Conservation (phyloP, 2,888 invertebrate genomes). For the Ceraclea dissimilis region DNA sequence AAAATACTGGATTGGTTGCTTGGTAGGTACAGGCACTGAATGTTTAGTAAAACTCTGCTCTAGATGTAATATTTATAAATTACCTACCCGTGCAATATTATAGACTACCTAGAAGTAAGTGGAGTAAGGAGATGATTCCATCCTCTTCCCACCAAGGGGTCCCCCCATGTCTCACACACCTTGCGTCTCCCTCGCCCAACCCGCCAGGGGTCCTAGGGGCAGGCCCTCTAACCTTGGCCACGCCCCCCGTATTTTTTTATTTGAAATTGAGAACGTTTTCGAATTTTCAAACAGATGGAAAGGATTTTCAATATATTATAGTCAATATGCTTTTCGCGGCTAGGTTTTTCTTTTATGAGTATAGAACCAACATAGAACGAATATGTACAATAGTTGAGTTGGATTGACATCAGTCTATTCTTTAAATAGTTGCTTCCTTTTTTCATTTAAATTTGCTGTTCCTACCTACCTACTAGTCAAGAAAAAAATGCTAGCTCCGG, state of each 20-base stretch:
- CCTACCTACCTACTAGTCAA: too few species aligned
- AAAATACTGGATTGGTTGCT: too few species aligned
- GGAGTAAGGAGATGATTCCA: background rate
- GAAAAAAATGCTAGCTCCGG: too few species aligned
- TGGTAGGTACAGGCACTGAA: too few species aligned
- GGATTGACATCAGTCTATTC: too few species aligned
- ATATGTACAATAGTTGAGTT: too few species aligned
- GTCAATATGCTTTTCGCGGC: background rate
- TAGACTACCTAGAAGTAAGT: background rate
- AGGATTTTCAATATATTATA: background rate
- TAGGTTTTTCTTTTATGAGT: background rate
- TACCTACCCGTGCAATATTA: background rate
- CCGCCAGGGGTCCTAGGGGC: constrained; percentile 16
- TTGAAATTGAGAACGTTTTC: constrained; percentile 6
- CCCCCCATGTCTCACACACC: constrained; percentile 2
- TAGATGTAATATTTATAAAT: background rate
- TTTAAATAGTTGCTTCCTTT: too few species aligned
- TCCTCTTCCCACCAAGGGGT: background rate
- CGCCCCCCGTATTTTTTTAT: constrained; percentile 19
- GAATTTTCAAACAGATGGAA: background rate
- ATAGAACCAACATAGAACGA: too few species aligned
- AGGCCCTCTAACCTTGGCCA: constrained; percentile 18
- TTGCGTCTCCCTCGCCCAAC: constrained; percentile 1
- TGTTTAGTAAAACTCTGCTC: too few species aligned
- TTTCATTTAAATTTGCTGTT: too few species aligned